phyloP scores from a whole-genome alignment of 1,140 invertebrate genomes.

The Kradibia gibbosae region DNA sequence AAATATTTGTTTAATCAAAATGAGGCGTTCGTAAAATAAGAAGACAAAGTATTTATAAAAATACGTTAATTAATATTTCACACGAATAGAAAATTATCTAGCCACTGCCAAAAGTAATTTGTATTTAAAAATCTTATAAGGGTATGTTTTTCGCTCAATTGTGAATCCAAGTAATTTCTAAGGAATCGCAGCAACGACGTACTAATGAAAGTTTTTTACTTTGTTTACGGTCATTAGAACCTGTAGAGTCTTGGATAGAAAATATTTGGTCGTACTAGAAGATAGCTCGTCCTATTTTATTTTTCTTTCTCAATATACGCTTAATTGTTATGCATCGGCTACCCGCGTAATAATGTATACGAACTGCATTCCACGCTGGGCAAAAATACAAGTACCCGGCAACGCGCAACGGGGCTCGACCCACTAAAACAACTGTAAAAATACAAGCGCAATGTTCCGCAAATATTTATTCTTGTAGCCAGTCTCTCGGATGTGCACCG shows the following conservation, averaged over 20 bases:
- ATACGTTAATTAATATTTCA: conserved; percentile 7
- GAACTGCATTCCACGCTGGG: neutral
- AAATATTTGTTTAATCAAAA: neutral
- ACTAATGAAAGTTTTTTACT: neutral
- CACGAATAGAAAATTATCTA: neutral
- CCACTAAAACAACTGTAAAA: conserved; percentile 21
- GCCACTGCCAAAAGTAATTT: neutral
- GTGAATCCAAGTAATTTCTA: neutral
- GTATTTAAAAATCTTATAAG: neutral
- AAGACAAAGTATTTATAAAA: neutral
- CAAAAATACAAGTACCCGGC: neutral
- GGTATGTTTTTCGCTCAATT: neutral
- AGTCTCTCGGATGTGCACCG: neutral
- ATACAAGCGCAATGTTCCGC: neutral
- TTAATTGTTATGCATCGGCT: neutral
- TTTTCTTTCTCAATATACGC: neutral
- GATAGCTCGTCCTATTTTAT: neutral
- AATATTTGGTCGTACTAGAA: neutral
- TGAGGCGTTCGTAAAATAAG: neutral
- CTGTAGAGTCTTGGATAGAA: neutral
- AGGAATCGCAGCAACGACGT: neutral
- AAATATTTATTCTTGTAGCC: conserved; percentile 1
- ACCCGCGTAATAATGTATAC: neutral
- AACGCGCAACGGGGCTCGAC: neutral
- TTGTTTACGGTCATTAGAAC: neutral